A percentile compares a stretch with the other conserved stretches of the same genome.
These are phyloP conservation scores for Anguilla rostrata DNA, from an alignment of 2,113 vertebrate species.

Conservation along the genomic window DNA sequence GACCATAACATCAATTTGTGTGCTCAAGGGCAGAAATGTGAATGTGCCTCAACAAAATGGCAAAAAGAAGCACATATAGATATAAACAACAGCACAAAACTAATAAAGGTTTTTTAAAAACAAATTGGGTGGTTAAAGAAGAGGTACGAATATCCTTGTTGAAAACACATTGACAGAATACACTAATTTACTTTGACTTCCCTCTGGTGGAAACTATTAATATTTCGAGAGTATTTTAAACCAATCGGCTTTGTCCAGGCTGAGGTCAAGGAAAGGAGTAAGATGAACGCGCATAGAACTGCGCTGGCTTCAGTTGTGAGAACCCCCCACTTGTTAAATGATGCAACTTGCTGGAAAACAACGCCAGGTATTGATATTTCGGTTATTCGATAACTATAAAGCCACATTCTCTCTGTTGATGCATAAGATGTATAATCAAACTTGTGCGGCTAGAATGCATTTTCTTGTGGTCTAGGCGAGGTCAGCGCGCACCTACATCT, in stretches of 20 bases:
- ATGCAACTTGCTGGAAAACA: background rate
- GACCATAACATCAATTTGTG: background rate
- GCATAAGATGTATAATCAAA: background rate
- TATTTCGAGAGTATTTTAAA: slow-evolving; percentile 16
- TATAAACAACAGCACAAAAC: background rate
- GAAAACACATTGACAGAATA: slow-evolving; percentile 15
- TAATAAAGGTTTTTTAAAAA: background rate
- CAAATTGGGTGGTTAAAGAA: background rate
- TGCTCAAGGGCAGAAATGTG: background rate
- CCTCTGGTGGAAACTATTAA: slow-evolving; percentile 19
- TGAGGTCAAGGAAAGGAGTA: background rate
- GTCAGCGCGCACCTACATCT: background rate
- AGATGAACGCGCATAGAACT: background rate
- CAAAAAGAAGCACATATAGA: background rate
- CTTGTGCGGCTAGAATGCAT: background rate
- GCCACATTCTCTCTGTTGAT: background rate
- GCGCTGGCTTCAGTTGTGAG: background rate
- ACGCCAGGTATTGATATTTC: background rate
- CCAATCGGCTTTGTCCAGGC: background rate
- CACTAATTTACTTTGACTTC: slow-evolving; percentile 20
- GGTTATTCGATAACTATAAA: background rate
- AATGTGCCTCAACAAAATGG: background rate
- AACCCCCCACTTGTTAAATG: background rate
- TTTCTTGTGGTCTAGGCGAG: background rate
- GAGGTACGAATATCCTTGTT: slow-evolving; percentile 1